Evolutionary conservation across 64 coral and sea anemone genomes (phyloP).

Genomic region (Dendrophyllia cribrosa): DNA sequence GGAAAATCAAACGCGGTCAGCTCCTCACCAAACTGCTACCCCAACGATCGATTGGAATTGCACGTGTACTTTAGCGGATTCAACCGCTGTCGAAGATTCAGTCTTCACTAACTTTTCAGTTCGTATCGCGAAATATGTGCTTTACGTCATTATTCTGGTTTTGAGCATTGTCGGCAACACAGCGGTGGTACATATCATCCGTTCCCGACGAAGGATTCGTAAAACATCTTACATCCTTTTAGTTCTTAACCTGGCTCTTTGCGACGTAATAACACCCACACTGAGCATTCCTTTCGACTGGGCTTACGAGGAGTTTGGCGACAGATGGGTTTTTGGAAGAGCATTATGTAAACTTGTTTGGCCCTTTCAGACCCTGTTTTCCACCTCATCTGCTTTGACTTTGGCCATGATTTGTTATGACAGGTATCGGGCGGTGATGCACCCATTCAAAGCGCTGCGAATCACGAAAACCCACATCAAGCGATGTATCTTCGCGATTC

Average conservation of each 20-base stretch:
- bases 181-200: background rate
- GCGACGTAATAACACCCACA: conserved; percentile 37
- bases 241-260: conserved; percentile 38
- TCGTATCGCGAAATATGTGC: background rate
- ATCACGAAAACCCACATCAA: conserved; percentile 6
- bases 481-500: conserved; percentile 5
- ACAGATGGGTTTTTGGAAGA: conserved; percentile 31
- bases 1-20: background rate
- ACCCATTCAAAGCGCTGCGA: conserved; percentile 44
- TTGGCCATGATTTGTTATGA: conserved; percentile 47
- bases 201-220: conserved; percentile 13
- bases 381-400: conserved; percentile 36
- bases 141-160: conserved; percentile 29
- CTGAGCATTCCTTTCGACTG: conserved; percentile 58
- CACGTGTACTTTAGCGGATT: background rate
- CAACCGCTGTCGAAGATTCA: too few species aligned
- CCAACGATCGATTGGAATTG: background rate
- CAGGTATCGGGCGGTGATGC: conserved; percentile 22
- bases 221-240: conserved; percentile 52
- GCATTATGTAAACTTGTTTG: conserved; percentile 22
- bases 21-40: background rate
- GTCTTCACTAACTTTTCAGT: background rate
- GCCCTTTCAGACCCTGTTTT: conserved; percentile 38
- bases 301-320: conserved; percentile 22
- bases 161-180: conserved; percentile 29